A percentile compares a stretch with the other conserved stretches of the same genome.
Conservation (phyloP, 30 jellyfish, hydroid and myxozoan genomes). For the Hydractinia symbiolongicarpus region DNA sequence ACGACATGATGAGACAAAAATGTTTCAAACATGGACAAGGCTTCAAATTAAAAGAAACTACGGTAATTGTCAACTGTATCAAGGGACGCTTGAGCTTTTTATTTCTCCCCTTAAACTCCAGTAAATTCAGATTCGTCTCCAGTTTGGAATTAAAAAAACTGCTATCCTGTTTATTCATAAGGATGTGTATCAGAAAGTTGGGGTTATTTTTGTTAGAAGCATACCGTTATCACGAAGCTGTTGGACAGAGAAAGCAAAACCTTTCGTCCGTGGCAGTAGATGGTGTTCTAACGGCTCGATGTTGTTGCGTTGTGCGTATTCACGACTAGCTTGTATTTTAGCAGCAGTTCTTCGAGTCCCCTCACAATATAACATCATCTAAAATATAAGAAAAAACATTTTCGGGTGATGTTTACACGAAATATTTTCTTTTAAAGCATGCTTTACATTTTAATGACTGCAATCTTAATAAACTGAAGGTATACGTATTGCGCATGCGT, state of each 20-base stretch:
- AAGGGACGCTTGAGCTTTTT: too few relatives aligned
- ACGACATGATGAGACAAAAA: neutral
- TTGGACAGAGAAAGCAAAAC: constrained; percentile 67
- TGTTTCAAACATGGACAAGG: neutral
- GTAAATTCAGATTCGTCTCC: too few relatives aligned
- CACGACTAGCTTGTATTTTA: constrained; percentile 72
- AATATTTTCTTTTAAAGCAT: too few relatives aligned
- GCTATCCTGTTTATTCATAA: too few relatives aligned
- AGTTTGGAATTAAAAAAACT: too few relatives aligned
- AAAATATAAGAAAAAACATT: neutral
- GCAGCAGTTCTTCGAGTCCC: constrained; percentile 90
- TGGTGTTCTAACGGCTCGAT: constrained; percentile 74
- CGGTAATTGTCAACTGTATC: too few relatives aligned
- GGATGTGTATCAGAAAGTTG: neutral
- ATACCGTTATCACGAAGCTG: constrained; percentile 52
- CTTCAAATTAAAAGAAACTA: too few relatives aligned
- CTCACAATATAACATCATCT: constrained; percentile 79
- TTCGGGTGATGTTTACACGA: too few relatives aligned
- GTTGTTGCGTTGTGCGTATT: constrained; percentile 55
- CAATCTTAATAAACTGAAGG: too few relatives aligned
- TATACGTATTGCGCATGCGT: too few relatives aligned
- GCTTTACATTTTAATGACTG: too few relatives aligned
- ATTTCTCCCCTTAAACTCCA: too few relatives aligned
- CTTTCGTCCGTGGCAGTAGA: constrained; percentile 60
- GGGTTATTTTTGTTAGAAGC: neutral